Evolutionary conservation across 2,113 vertebrate genomes (phyloP).

Genomic region (Calonectris borealis): DNA sequence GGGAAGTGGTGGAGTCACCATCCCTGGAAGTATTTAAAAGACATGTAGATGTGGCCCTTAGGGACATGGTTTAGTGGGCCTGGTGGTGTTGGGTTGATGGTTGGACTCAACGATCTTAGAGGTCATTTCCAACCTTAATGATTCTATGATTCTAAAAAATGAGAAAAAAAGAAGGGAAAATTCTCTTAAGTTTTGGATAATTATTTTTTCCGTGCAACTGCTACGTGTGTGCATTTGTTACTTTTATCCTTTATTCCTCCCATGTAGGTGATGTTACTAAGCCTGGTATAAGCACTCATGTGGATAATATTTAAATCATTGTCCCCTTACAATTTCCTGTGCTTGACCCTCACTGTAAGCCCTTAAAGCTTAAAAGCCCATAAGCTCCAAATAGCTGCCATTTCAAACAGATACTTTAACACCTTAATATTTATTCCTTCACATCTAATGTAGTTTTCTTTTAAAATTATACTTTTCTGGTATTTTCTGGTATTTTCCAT

Average conservation of each 20-base stretch:
- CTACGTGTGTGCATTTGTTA: neutral
- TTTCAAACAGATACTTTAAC: neutral
- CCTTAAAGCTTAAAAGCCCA: neutral
- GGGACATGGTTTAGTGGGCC: too few species aligned
- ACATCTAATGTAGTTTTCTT: neutral
- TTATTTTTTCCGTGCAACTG: neutral
- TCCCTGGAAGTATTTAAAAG: too few species aligned
- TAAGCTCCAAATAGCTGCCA: neutral
- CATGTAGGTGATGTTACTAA: neutral
- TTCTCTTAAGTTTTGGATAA: neutral
- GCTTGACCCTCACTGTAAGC: neutral
- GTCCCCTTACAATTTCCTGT: neutral
- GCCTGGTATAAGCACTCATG: neutral
- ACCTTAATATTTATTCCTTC: neutral
- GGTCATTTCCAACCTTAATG: too few species aligned
- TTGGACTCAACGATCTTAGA: too few species aligned
- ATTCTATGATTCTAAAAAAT: too few species aligned
- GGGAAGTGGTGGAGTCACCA: too few species aligned
- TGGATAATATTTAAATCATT: neutral
- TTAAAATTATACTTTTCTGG: neutral
- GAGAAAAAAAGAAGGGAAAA: neutral
- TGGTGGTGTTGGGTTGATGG: too few species aligned
- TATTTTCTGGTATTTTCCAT: neutral
- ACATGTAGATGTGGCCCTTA: too few species aligned
- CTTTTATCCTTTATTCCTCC: neutral